A percentile compares a stretch with the other conserved stretches of the same genome.
Conservation (phyloP, 2,888 invertebrate species). For the Psococerastis gibbosa region DNA sequence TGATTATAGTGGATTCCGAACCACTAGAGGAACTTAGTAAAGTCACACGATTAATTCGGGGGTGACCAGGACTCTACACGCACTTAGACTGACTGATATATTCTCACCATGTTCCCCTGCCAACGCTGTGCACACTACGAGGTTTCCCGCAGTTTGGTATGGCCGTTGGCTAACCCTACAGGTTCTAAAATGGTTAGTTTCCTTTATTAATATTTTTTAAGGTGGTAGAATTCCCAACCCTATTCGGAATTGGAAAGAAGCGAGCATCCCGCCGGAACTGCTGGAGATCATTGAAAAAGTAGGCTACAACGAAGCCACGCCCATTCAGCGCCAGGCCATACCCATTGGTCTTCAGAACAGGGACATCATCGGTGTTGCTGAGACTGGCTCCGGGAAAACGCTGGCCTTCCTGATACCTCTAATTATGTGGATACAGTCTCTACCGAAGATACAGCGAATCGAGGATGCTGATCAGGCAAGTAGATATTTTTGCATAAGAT, state of each 20-base stretch:
- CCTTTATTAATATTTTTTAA: too few species aligned
- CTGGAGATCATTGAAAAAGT: conserved; percentile 86
- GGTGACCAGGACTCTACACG: too few species aligned
- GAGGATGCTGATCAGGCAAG: conserved; percentile 63
- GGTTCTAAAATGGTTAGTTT: too few species aligned
- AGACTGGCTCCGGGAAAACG: conserved; percentile 98
- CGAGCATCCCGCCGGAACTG: conserved; percentile 71
- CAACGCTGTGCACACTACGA: too few species aligned
- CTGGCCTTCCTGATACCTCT: conserved; percentile 94
- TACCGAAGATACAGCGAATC: conserved; percentile 85
- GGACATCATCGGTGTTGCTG: conserved; percentile 98
- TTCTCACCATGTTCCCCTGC: too few species aligned
- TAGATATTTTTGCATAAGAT: background rate
- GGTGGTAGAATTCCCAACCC: conserved; percentile 93
- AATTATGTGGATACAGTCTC: conserved; percentile 90
- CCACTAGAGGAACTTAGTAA: too few species aligned
- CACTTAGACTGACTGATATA: too few species aligned
- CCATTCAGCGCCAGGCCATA: conserved; percentile 97
- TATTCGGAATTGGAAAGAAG: conserved; percentile 87
- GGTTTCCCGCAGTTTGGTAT: background rate
- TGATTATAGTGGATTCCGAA: background rate
- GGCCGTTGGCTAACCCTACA: too few species aligned
- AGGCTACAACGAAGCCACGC: conserved; percentile 95
- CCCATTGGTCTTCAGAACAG: conserved; percentile 87
- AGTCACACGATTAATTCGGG: too few species aligned